Percentiles rank a stretch among this genome's conserved stretches.
phyloP scores from a whole-genome alignment of 2,113 vertebrate genomes.

The Sander lucioperca region DNA sequence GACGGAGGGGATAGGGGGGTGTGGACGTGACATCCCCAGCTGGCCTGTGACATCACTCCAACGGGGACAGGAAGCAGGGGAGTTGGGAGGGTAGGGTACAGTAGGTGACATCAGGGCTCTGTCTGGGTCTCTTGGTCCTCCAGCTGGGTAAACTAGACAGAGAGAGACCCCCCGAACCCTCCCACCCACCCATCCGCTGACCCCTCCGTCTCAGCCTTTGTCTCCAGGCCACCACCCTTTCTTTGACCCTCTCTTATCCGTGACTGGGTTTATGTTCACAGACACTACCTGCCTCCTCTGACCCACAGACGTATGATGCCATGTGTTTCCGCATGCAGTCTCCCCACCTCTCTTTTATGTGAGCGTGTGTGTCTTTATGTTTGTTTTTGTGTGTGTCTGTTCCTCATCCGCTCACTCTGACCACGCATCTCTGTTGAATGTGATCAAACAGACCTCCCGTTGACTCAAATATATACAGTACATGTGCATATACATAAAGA shows the following conservation, averaged over 20 bases:
- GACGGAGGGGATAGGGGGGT: slow-evolving; percentile 38
- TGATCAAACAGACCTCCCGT: slow-evolving; percentile 65
- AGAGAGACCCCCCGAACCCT: slow-evolving; percentile 15
- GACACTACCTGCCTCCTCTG: slow-evolving; percentile 60
- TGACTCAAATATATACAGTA: slow-evolving; percentile 33
- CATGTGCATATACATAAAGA: not conserved
- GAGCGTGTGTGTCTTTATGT: slow-evolving; percentile 62
- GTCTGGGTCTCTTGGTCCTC: slow-evolving; percentile 77
- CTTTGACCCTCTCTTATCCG: slow-evolving; percentile 35
- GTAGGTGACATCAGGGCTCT: slow-evolving; percentile 79
- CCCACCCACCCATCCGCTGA: slow-evolving; percentile 30
- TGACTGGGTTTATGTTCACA: slow-evolving; percentile 33
- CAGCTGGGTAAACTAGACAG: slow-evolving; percentile 84
- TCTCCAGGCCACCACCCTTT: slow-evolving; percentile 44
- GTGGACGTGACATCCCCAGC: slow-evolving; percentile 85
- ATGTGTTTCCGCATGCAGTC: slow-evolving; percentile 78
- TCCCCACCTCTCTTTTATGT: slow-evolving; percentile 65
- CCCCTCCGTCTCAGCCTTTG: slow-evolving; percentile 43
- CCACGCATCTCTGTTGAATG: slow-evolving; percentile 48
- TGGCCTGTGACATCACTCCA: slow-evolving; percentile 83
- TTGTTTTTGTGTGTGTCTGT: slow-evolving; percentile 65
- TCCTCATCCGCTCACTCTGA: slow-evolving; percentile 76
- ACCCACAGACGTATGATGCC: slow-evolving; percentile 66
- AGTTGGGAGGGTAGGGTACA: slow-evolving; percentile 74
- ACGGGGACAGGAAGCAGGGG: slow-evolving; percentile 81